phyloP scores from a whole-genome alignment of 1,140 invertebrate species.

The Adoxophyes honmai region DNA sequence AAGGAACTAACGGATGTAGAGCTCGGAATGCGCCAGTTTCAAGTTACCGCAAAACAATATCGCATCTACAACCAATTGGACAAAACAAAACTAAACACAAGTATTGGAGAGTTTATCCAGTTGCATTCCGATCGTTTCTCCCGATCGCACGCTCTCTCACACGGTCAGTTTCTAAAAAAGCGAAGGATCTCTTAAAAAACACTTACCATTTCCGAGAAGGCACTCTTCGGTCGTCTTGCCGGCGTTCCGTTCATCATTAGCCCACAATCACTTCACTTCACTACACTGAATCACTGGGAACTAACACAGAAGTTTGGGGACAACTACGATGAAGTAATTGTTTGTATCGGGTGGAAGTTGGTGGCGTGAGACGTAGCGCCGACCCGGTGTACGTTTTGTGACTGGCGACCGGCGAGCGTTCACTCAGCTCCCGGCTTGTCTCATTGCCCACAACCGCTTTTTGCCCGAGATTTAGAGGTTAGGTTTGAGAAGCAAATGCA shows the following conservation, averaged over 20 bases:
- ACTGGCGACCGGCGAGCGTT: slow-evolving; percentile 52
- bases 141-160: background rate
- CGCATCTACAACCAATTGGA: too few relatives aligned
- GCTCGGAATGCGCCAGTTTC: too few relatives aligned
- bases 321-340: slow-evolving; percentile 68
- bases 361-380: slow-evolving; percentile 38
- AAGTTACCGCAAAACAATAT: too few relatives aligned
- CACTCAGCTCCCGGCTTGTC: slow-evolving; percentile 40
- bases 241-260: slow-evolving; percentile 67
- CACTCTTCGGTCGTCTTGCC: slow-evolving; percentile 61
- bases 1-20: too few relatives aligned
- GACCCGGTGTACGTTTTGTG: slow-evolving; percentile 41
- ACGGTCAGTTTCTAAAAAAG: slow-evolving; percentile 12
- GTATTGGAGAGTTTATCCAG: background rate
- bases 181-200: slow-evolving; percentile 1
- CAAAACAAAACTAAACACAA: too few relatives aligned
- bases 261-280: slow-evolving; percentile 12
- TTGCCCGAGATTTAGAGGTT: slow-evolving; percentile 52
- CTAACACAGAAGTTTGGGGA: slow-evolving; percentile 17
- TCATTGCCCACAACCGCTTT: too few relatives aligned
- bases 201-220: slow-evolving; percentile 68
- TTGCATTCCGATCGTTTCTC: background rate
- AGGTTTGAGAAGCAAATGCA: slow-evolving; percentile 43
- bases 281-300: slow-evolving; percentile 34
- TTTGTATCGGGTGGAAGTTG: slow-evolving; percentile 57